These are phyloP conservation scores for Sycophila texana DNA, from an alignment of 2,888 invertebrate genomes.

Conservation along the genomic window DNA sequence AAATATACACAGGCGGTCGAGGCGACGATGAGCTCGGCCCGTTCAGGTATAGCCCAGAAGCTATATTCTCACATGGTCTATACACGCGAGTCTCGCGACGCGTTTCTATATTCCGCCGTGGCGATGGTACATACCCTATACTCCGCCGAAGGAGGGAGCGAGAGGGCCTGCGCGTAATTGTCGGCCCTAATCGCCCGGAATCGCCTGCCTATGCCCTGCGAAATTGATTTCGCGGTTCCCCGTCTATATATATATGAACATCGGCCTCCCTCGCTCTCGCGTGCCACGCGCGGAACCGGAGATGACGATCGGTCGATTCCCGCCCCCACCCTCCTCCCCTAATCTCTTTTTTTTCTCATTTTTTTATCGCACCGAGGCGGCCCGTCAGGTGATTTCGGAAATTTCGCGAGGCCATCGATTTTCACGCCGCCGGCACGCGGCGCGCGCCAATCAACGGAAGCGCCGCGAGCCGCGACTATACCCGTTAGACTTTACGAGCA, in stretches of 20 bases:
- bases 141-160: neutral
- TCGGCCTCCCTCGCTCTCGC: neutral
- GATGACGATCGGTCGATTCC: conserved; percentile 35
- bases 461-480: too few relatives aligned
- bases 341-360: neutral
- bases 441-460: neutral
- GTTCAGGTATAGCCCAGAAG: neutral
- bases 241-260: neutral
- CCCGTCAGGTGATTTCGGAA: conserved; percentile 7
- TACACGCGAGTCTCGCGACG: too few relatives aligned
- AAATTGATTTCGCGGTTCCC: conserved; percentile 57
- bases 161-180: conserved; percentile 46
- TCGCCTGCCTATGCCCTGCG: conserved; percentile 48
- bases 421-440: neutral
- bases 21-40: neutral
- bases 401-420: conserved; percentile 22
- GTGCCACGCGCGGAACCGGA: conserved; percentile 11
- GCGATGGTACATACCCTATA: neutral
- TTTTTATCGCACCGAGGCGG: neutral
- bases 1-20: too few relatives aligned
- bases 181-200: conserved; percentile 50
- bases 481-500: too few relatives aligned
- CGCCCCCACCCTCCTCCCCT: too few relatives aligned
- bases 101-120: neutral
- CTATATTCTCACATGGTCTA: too few relatives aligned